These are phyloP conservation scores for Drosophila yakuba DNA, from an alignment of 1,140 invertebrate genomes.

Conservation along the genomic window DNA sequence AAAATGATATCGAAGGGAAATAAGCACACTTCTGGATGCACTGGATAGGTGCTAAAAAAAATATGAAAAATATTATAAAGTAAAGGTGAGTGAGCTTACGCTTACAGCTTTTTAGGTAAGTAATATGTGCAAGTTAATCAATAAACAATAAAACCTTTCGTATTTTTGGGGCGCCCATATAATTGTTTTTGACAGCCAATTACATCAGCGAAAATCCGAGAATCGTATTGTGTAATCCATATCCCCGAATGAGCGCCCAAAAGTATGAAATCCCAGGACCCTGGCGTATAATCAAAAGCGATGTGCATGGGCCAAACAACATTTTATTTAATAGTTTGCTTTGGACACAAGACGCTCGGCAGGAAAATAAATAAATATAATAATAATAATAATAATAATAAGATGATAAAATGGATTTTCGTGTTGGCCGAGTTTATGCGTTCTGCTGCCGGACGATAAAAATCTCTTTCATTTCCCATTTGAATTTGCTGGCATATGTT, in stretches of 20 bases:
- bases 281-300: constrained; percentile 24
- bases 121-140: too few relatives aligned
- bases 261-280: background rate
- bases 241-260: background rate
- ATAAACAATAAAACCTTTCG: too few relatives aligned
- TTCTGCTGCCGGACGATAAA: constrained; percentile 55
- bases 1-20: background rate
- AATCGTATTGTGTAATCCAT: constrained; percentile 2
- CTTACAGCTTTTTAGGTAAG: too few relatives aligned
- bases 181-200: background rate
- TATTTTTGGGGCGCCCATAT: too few relatives aligned
- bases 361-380: constrained; percentile 65
- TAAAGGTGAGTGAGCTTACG: background rate
- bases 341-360: background rate
- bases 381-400: constrained; percentile 67
- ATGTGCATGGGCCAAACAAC: constrained; percentile 28
- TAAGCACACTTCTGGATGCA: background rate
- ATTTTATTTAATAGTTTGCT: constrained; percentile 51
- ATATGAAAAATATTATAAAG: background rate
- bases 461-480: constrained; percentile 80
- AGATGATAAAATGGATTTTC: constrained; percentile 76
- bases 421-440: constrained; percentile 65
- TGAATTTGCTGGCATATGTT: constrained; percentile 67
- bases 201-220: background rate
- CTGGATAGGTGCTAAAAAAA: background rate